phyloP scores from a whole-genome alignment of 2,113 vertebrate species.

The Oncorhynchus masou region DNA sequence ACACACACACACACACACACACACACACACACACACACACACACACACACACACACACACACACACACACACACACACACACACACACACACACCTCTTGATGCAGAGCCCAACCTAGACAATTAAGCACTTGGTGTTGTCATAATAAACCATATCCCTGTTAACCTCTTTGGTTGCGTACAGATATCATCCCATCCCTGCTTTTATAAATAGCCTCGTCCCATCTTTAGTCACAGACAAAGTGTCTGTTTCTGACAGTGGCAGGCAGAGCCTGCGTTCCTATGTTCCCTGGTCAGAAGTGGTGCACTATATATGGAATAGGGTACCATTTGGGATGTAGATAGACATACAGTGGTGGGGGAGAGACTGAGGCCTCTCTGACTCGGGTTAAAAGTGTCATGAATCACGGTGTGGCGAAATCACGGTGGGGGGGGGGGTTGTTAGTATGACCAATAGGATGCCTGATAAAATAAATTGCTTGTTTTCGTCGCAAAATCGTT shows the following conservation, averaged over 20 bases:
- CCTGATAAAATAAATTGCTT: too few relatives aligned
- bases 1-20: too few relatives aligned
- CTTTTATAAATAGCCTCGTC: slow-evolving; percentile 48
- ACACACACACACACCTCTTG: neutral
- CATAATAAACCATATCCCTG: slow-evolving; percentile 28
- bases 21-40: too few relatives aligned
- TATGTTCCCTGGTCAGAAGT: too few relatives aligned
- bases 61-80: too few relatives aligned
- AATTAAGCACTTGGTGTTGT: slow-evolving; percentile 28
- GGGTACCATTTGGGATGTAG: too few relatives aligned
- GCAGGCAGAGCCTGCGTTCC: neutral
- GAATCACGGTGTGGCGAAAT: slow-evolving; percentile 46
- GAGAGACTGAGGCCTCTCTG: slow-evolving; percentile 33
- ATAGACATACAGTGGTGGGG: too few relatives aligned
- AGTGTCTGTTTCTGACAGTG: slow-evolving; percentile 38
- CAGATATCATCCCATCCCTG: slow-evolving; percentile 38
- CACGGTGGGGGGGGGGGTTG: too few relatives aligned
- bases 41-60: too few relatives aligned
- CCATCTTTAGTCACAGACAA: slow-evolving; percentile 51
- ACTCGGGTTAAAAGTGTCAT: slow-evolving; percentile 43
- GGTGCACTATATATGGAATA: too few relatives aligned
- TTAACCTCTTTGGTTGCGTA: slow-evolving; percentile 37
- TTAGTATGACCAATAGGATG: too few relatives aligned
- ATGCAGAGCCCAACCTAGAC: slow-evolving; percentile 31
- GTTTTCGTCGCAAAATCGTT: too few relatives aligned